Evolutionary conservation across 2,888 invertebrate genomes (phyloP).

Genomic region (Subacronicta megacephala): DNA sequence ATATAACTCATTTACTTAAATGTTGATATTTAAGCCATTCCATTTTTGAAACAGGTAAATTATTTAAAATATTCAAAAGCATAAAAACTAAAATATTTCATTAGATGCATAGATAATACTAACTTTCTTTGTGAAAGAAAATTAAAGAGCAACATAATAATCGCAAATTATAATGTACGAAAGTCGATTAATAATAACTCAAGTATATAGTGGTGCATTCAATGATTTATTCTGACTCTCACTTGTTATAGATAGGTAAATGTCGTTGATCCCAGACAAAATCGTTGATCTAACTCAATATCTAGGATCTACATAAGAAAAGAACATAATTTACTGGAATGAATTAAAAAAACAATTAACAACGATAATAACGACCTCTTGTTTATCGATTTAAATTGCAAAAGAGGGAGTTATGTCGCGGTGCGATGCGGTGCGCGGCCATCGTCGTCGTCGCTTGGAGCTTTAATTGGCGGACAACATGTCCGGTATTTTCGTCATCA

Average conservation of each 20-base stretch:
- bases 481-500: slow-evolving; percentile 64
- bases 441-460: slow-evolving; percentile 56
- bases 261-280: slow-evolving; percentile 11
- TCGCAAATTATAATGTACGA: slow-evolving; percentile 46
- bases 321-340: slow-evolving; percentile 55
- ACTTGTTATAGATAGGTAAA: slow-evolving; percentile 29
- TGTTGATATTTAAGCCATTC: slow-evolving; percentile 18
- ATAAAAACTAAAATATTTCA: slow-evolving; percentile 27
- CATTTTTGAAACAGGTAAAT: slow-evolving; percentile 31
- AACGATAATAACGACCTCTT: slow-evolving; percentile 71
- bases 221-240: slow-evolving; percentile 36
- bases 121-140: slow-evolving; percentile 51
- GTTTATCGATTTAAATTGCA: slow-evolving; percentile 80
- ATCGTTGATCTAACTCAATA: slow-evolving; percentile 7
- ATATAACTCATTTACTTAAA: slow-evolving; percentile 17
- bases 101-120: slow-evolving; percentile 28
- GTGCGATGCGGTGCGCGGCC: slow-evolving; percentile 59
- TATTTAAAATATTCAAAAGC: slow-evolving; percentile 33
- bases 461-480: slow-evolving; percentile 73
- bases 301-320: slow-evolving; percentile 2
- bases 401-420: slow-evolving; percentile 68
- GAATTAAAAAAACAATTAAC: slow-evolving; percentile 72
- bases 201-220: slow-evolving; percentile 36
- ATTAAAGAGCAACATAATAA: slow-evolving; percentile 50
- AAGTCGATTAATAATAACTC: slow-evolving; percentile 47